Evolutionary conservation across 2,797 vertebrate species (phyloP).

Genomic region (Okamejei kenojei): DNA sequence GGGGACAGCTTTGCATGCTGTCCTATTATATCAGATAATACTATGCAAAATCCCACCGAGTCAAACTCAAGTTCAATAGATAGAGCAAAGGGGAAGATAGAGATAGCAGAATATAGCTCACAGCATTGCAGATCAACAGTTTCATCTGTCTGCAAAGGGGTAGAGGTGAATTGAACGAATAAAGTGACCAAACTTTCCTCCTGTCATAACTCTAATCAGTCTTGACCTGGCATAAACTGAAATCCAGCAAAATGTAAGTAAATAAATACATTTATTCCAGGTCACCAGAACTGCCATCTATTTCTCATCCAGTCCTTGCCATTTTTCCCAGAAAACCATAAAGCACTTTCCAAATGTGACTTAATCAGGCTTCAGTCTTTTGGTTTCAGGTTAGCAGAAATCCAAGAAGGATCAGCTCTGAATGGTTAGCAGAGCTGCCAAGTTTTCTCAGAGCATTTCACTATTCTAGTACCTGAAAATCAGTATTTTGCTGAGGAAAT

Average conservation of each 20-base stretch:
- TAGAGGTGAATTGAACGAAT: not conserved
- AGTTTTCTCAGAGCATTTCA: not conserved
- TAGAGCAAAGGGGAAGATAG: too few species aligned
- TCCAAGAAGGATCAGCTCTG: not conserved
- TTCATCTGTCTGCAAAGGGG: too few species aligned
- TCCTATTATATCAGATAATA: too few species aligned
- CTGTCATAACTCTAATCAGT: not conserved
- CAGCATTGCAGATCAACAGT: too few species aligned
- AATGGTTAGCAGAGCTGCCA: not conserved
- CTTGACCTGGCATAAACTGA: not conserved
- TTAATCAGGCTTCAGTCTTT: not conserved
- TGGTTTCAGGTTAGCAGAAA: not conserved
- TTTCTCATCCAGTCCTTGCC: not conserved
- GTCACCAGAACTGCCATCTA: not conserved
- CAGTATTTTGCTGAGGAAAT: too few species aligned
- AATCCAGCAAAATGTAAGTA: not conserved
- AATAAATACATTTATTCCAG: not conserved
- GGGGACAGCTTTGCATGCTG: too few species aligned
- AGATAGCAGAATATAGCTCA: too few species aligned
- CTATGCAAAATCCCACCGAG: too few species aligned
- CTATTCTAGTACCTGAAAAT: too few species aligned
- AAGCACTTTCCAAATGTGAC: not conserved
- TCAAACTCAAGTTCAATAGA: too few species aligned
- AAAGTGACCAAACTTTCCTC: not conserved
- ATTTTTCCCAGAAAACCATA: not conserved